Conservation (phyloP, 2,888 invertebrate genomes). For the Drosophila anomalipes region DNA sequence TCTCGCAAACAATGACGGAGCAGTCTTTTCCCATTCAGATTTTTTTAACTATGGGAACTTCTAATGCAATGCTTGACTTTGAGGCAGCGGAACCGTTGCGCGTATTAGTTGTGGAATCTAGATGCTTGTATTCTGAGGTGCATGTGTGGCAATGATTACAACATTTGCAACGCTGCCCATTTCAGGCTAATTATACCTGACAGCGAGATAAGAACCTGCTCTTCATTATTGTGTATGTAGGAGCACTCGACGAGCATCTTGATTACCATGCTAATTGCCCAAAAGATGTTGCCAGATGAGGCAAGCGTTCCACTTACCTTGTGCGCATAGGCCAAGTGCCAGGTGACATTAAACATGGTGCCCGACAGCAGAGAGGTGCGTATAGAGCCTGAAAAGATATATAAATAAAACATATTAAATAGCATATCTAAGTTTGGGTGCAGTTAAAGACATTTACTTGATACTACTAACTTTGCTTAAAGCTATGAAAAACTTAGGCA, state of each 20-base stretch:
- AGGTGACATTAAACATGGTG: slow-evolving; percentile 94
- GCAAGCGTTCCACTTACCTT: slow-evolving; percentile 87
- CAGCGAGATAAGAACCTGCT: slow-evolving; percentile 51
- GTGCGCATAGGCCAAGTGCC: slow-evolving; percentile 98
- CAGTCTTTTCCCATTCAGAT: slow-evolving; percentile 35
- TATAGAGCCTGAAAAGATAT: slow-evolving; percentile 88
- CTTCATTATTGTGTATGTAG: slow-evolving; percentile 66
- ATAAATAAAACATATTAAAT: neutral
- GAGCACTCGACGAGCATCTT: slow-evolving; percentile 51
- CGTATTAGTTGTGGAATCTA: slow-evolving; percentile 23
- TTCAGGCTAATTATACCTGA: slow-evolving; percentile 51
- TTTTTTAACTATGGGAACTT: slow-evolving; percentile 70
- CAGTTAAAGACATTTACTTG: neutral
- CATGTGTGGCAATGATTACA: slow-evolving; percentile 76
- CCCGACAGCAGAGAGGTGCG: slow-evolving; percentile 93
- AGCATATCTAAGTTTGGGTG: neutral
- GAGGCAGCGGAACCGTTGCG: slow-evolving; percentile 19
- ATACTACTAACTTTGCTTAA: too few relatives aligned
- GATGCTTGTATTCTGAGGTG: slow-evolving; percentile 35
- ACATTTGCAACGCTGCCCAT: slow-evolving; percentile 37
- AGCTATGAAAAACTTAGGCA: too few relatives aligned
- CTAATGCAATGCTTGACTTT: slow-evolving; percentile 61
- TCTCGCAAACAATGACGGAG: slow-evolving; percentile 65
- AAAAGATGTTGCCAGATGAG: slow-evolving; percentile 18
- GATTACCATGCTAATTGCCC: slow-evolving; percentile 36